Conservation (phyloP, 2,113 vertebrate species). For the Globicephala melas region DNA sequence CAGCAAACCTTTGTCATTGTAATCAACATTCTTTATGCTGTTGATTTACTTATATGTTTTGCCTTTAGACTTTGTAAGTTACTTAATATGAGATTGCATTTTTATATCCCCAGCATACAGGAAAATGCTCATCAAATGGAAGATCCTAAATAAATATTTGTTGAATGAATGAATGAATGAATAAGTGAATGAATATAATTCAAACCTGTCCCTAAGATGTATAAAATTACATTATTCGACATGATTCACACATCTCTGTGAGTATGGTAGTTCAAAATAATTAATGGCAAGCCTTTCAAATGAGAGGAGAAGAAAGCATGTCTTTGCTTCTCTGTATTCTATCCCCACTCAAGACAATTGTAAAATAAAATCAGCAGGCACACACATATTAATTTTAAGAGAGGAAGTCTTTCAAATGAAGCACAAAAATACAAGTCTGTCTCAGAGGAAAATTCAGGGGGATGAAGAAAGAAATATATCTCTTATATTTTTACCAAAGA, state of each 20-base stretch:
- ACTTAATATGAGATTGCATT: neutral
- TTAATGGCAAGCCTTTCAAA: slow-evolving; percentile 40
- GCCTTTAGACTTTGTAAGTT: neutral
- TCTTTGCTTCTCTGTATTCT: neutral
- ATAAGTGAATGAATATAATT: neutral
- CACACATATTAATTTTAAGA: slow-evolving; percentile 45
- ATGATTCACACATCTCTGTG: neutral
- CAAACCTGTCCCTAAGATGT: neutral
- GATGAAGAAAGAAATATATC: neutral
- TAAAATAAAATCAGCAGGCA: slow-evolving; percentile 35
- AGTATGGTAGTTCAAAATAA: slow-evolving; percentile 45
- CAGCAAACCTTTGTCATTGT: neutral
- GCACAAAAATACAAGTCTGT: neutral
- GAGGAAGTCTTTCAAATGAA: slow-evolving; percentile 28
- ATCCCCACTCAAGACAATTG: slow-evolving; percentile 13
- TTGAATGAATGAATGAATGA: neutral
- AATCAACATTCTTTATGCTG: neutral
- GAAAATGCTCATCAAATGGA: neutral
- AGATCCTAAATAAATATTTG: neutral
- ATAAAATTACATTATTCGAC: neutral
- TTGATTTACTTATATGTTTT: neutral
- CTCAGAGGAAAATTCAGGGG: slow-evolving; percentile 7
- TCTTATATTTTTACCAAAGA: neutral
- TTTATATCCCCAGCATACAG: neutral
- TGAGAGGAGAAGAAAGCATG: neutral